Conservation (phyloP, 1,140 invertebrate species). For the Pteromalus puparum region DNA sequence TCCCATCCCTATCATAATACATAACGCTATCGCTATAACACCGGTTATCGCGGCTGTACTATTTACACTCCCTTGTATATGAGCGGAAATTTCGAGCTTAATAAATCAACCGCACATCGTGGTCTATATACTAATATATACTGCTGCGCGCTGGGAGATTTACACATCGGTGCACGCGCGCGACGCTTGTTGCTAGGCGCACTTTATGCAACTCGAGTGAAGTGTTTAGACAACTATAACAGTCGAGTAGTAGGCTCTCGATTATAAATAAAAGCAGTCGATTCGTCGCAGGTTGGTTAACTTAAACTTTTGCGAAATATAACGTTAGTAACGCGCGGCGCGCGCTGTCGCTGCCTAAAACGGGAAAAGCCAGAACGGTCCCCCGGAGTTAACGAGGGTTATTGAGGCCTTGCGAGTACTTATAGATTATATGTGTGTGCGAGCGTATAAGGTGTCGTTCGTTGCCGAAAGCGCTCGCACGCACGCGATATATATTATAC, state of each 20-base stretch:
- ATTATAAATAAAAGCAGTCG: not conserved
- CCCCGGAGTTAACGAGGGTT: conserved; percentile 29
- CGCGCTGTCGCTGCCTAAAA: too few species aligned
- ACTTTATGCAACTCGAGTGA: conserved; percentile 14
- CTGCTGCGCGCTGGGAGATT: too few species aligned
- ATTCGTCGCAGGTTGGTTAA: not conserved
- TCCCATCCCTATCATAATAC: too few species aligned
- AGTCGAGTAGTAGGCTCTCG: too few species aligned
- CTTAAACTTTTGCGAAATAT: not conserved
- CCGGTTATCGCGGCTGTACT: too few species aligned
- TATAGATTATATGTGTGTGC: not conserved
- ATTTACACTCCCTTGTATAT: too few species aligned
- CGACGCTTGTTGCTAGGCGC: not conserved
- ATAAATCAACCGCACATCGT: too few species aligned
- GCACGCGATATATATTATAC: conserved; percentile 1
- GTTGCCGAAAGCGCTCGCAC: not conserved
- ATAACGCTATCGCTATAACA: too few species aligned
- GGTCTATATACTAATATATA: too few species aligned
- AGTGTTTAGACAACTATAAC: not conserved
- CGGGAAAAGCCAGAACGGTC: not conserved
- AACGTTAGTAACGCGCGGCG: too few species aligned
- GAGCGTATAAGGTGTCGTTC: not conserved
- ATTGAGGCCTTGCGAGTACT: not conserved
- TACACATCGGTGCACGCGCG: too few species aligned
- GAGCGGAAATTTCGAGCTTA: not conserved